A percentile compares a stretch with the other conserved stretches of the same genome.
Conservation (phyloP, 2,113 vertebrate species). For the Pycnonotus jocosus region DNA sequence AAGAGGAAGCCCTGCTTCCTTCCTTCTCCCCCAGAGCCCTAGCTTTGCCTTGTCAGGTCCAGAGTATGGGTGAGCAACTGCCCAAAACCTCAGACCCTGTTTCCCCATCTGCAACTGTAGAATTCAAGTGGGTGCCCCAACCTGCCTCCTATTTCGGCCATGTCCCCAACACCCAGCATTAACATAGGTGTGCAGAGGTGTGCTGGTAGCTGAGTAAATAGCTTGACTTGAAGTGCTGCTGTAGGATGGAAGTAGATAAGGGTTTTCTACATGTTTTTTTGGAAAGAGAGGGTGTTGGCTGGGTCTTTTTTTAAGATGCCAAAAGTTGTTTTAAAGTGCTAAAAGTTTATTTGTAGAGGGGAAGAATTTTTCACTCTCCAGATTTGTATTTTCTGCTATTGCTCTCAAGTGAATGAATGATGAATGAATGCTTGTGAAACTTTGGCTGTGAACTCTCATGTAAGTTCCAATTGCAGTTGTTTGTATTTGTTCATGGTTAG, state of each 20-base stretch:
- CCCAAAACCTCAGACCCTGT: neutral
- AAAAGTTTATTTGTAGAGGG: neutral
- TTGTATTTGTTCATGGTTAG: neutral
- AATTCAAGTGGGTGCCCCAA: neutral
- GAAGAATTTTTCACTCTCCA: neutral
- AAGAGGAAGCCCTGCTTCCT: neutral
- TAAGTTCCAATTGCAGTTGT: neutral
- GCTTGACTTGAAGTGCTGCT: neutral
- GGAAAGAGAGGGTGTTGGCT: neutral
- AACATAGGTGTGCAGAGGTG: neutral
- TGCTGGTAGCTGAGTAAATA: neutral
- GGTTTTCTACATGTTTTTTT: neutral
- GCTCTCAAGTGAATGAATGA: neutral
- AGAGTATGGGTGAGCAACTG: neutral
- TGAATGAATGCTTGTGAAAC: neutral
- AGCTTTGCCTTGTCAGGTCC: neutral
- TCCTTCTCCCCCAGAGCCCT: neutral
- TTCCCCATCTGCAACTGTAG: neutral
- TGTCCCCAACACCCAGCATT: neutral
- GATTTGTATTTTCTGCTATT: neutral
- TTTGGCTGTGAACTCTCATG: neutral
- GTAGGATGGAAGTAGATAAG: neutral
- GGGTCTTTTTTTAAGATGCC: neutral
- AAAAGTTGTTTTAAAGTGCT: neutral
- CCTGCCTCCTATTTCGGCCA: neutral